Conservation (phyloP, 2,888 invertebrate genomes). For the Seira ritae region DNA sequence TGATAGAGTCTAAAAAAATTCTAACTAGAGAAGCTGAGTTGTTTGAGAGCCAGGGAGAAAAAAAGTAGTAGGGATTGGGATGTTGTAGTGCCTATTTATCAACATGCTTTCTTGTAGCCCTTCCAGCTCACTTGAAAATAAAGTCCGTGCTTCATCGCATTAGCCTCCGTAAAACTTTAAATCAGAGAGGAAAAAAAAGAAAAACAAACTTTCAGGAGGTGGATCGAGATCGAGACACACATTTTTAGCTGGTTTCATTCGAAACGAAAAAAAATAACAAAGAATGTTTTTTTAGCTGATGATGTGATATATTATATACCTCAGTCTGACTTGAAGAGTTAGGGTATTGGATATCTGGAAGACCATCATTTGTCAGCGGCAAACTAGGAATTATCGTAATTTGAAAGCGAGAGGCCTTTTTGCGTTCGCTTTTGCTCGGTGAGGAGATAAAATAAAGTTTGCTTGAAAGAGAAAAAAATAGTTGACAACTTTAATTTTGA, state of each 20-base stretch:
- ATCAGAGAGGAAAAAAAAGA: slow-evolving; percentile 37
- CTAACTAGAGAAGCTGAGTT: slow-evolving; percentile 4
- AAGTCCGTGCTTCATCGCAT: slow-evolving; percentile 57
- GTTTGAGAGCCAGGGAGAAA: neutral
- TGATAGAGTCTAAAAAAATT: neutral
- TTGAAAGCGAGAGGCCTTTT: too few relatives aligned
- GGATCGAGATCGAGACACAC: neutral
- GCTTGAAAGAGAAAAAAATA: too few relatives aligned
- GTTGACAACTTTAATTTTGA: too few relatives aligned
- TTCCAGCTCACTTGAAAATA: slow-evolving; percentile 48
- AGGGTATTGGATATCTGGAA: too few relatives aligned
- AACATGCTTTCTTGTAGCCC: slow-evolving; percentile 30
- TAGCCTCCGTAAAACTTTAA: slow-evolving; percentile 54
- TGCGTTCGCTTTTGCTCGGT: too few relatives aligned
- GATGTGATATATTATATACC: too few relatives aligned
- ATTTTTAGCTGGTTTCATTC: too few relatives aligned
- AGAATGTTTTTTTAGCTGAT: neutral
- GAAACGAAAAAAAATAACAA: neutral
- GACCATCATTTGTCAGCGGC: too few relatives aligned
- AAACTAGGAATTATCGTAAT: too few relatives aligned
- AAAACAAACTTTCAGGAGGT: neutral
- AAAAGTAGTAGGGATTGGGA: slow-evolving; percentile 25
- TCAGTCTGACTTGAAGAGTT: too few relatives aligned
- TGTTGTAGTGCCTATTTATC: slow-evolving; percentile 37
- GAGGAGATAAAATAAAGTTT: too few relatives aligned